These are phyloP conservation scores for Argopecten irradians DNA, from an alignment of 1,140 invertebrate genomes.

Conservation along the genomic window DNA sequence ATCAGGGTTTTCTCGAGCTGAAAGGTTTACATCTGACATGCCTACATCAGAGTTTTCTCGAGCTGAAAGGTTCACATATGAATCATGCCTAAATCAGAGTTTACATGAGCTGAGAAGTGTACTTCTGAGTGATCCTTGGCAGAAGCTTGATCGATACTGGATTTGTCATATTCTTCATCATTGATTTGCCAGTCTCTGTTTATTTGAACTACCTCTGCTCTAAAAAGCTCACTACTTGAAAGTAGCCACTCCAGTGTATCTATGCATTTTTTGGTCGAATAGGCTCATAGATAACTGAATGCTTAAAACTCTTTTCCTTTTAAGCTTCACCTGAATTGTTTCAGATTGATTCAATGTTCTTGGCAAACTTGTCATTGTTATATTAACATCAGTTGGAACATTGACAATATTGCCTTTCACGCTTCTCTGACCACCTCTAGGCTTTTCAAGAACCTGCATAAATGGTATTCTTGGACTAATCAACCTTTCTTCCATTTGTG, in stretches of 20 bases:
- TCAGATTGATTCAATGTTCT: conserved; percentile 34
- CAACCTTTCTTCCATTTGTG: conserved; percentile 42
- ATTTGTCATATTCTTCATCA: no score
- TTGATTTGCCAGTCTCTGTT: not conserved
- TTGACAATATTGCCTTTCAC: conserved; percentile 49
- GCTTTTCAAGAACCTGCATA: conserved; percentile 51
- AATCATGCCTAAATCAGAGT: no score
- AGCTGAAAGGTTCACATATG: no score
- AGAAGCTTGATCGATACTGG: no score
- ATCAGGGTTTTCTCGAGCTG: no score
- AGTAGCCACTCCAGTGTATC: conserved; percentile 33
- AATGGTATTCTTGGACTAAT: conserved; percentile 48
- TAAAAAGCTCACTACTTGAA: conserved; percentile 34
- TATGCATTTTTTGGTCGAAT: conserved; percentile 39
- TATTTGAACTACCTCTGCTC: conserved; percentile 37
- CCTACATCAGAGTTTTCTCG: no score
- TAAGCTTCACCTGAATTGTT: conserved; percentile 45
- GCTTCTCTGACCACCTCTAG: conserved; percentile 41
- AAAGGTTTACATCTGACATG: no score
- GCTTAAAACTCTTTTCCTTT: conserved; percentile 46
- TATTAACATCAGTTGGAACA: conserved; percentile 45
- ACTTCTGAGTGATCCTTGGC: no score
- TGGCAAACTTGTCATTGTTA: conserved; percentile 31
- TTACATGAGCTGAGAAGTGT: no score
- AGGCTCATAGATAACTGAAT: conserved; percentile 40